Conservation (phyloP, 2,113 vertebrate species). For the Phoxinus phoxinus region DNA sequence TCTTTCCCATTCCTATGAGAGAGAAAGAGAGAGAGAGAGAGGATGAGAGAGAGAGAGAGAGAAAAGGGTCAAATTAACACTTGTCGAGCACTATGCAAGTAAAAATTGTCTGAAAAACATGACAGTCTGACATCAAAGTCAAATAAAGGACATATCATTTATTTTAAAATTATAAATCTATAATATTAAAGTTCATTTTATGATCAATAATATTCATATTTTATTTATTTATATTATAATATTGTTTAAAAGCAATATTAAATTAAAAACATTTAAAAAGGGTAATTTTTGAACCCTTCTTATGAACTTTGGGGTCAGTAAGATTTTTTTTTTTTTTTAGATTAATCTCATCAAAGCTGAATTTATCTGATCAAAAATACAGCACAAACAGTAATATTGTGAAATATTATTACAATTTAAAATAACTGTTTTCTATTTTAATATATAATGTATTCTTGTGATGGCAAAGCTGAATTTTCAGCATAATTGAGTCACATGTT, state of each 20-base stretch:
- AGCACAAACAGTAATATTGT: neutral
- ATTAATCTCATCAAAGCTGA: neutral
- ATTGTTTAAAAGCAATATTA: neutral
- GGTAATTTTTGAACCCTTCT: neutral
- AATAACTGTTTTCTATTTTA: neutral
- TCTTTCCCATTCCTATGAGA: constrained; percentile 85
- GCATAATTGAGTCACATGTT: neutral
- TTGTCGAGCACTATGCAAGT: neutral
- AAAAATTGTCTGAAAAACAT: neutral
- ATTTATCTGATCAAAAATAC: neutral
- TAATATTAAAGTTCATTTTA: neutral
- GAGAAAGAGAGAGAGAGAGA: no score
- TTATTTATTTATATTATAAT: neutral
- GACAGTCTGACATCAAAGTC: no score
- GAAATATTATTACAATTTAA: neutral
- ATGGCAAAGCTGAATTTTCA: neutral
- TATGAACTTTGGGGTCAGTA: neutral
- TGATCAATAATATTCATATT: neutral
- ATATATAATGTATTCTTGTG: neutral
- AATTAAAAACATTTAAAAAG: neutral
- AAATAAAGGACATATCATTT: neutral
- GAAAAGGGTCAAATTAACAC: neutral
- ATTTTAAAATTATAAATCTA: neutral
- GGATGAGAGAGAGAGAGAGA: no score
- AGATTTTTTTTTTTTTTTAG: no score